A percentile compares a stretch with the other conserved stretches of the same genome.
Evolutionary conservation across 2,888 invertebrate species (phyloP).

Genomic region (Isotomurus palustris): DNA sequence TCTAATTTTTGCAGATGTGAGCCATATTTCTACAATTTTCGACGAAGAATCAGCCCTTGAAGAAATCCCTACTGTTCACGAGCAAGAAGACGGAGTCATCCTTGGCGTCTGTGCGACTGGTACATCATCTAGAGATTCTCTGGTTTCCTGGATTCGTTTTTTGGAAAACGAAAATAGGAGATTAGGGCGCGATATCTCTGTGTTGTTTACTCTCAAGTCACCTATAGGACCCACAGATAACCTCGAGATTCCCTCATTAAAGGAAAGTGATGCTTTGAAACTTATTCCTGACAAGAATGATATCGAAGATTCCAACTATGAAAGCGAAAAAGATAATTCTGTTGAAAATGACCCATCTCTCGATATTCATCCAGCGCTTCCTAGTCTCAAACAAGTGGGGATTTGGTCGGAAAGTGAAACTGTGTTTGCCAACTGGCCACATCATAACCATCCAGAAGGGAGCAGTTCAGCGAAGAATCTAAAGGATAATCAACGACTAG

Average conservation of each 20-base stretch:
- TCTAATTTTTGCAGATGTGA: slow-evolving; percentile 64
- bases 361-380: slow-evolving; percentile 24
- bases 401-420: slow-evolving; percentile 37
- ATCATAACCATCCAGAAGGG: slow-evolving; percentile 28
- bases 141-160: slow-evolving; percentile 84
- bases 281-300: slow-evolving; percentile 14
- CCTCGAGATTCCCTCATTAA: slow-evolving; percentile 32
- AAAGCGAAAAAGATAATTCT: slow-evolving; percentile 16
- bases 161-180: slow-evolving; percentile 70
- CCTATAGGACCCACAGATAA: slow-evolving; percentile 52
- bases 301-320: slow-evolving; percentile 20
- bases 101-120: slow-evolving; percentile 86
- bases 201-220: slow-evolving; percentile 75
- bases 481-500: slow-evolving; percentile 11
- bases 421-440: slow-evolving; percentile 44
- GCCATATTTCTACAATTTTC: slow-evolving; percentile 46
- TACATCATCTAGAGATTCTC: slow-evolving; percentile 80
- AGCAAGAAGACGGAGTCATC: slow-evolving; percentile 87
- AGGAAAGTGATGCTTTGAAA: no score
- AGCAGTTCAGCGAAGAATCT: slow-evolving; percentile 17
- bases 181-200: slow-evolving; percentile 64
- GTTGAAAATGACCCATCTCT: no score
- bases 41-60: slow-evolving; percentile 44
- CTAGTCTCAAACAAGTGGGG: slow-evolving; percentile 41
- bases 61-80: slow-evolving; percentile 69